phyloP scores from a whole-genome alignment of 2,797 vertebrate species.

The Ispidina lecontei region DNA sequence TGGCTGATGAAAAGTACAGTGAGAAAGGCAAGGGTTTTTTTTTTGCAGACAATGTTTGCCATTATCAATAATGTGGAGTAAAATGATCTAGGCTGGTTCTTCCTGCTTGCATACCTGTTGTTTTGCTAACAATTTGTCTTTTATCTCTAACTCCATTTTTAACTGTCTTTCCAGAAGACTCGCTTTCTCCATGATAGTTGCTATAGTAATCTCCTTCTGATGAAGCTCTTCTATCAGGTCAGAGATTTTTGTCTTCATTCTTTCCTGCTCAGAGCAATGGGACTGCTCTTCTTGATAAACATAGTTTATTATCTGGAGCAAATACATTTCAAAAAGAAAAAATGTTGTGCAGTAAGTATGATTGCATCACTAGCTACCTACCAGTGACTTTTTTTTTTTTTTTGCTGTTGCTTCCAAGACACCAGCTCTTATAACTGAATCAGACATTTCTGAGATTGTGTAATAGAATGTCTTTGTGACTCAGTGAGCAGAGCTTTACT shows the following conservation, averaged over 20 bases:
- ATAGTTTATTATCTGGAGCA: conserved; percentile 73
- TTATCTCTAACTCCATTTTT: conserved; percentile 79
- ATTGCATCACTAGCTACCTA: conserved; percentile 33
- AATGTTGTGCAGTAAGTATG: conserved; percentile 23
- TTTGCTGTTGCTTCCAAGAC: conserved; percentile 1
- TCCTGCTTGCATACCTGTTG: conserved; percentile 76
- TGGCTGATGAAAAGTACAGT: background rate
- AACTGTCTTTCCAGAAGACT: conserved; percentile 80
- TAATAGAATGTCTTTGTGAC: conserved; percentile 5
- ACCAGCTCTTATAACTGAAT: background rate
- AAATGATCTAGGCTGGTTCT: background rate
- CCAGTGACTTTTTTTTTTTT: background rate
- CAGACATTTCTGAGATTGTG: background rate
- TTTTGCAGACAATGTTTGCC: background rate
- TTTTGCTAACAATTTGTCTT: conserved; percentile 77
- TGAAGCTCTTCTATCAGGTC: conserved; percentile 79
- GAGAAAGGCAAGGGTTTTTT: background rate
- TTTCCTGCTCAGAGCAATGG: conserved; percentile 69
- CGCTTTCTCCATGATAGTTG: conserved; percentile 80
- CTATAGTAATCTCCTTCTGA: conserved; percentile 83
- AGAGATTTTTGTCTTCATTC: conserved; percentile 78
- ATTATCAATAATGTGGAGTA: background rate
- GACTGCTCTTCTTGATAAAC: conserved; percentile 65
- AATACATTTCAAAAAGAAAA: conserved; percentile 47
- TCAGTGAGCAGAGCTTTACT: background rate